Evolutionary conservation across 2,113 vertebrate genomes (phyloP).

Genomic region (Rhipidura dahli): DNA sequence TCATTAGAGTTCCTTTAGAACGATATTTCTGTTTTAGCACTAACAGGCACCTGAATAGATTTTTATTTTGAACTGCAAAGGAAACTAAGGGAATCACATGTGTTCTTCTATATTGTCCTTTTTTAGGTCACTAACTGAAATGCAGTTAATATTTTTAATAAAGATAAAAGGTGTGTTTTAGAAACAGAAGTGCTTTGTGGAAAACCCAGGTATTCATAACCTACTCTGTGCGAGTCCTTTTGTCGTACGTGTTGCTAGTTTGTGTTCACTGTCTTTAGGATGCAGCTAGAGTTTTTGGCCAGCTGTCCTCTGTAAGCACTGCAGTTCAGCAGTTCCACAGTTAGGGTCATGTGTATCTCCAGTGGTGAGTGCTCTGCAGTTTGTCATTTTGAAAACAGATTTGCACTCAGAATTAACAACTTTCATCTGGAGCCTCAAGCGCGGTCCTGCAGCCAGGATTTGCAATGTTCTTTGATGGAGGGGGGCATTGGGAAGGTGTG

Average conservation of each 20-base stretch:
- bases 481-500: constrained; percentile 33
- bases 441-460: neutral
- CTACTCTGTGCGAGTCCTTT: neutral
- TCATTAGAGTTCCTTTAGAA: neutral
- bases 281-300: neutral
- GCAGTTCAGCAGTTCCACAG: neutral
- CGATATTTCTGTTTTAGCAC: neutral
- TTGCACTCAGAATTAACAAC: neutral
- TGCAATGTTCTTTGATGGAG: constrained; percentile 33
- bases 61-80: neutral
- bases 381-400: neutral
- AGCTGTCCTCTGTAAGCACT: neutral
- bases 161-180: neutral
- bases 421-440: neutral
- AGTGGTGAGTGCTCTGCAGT: neutral
- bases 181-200: neutral
- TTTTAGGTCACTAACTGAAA: neutral
- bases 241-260: neutral
- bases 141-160: neutral
- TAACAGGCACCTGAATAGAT: neutral
- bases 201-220: neutral
- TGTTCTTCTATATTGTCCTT: neutral
- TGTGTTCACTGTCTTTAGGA: neutral
- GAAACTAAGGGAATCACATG: neutral
- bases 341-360: neutral